Evolutionary conservation across 2,888 invertebrate species (phyloP).

Genomic region (Mechanitis mazaeus): DNA sequence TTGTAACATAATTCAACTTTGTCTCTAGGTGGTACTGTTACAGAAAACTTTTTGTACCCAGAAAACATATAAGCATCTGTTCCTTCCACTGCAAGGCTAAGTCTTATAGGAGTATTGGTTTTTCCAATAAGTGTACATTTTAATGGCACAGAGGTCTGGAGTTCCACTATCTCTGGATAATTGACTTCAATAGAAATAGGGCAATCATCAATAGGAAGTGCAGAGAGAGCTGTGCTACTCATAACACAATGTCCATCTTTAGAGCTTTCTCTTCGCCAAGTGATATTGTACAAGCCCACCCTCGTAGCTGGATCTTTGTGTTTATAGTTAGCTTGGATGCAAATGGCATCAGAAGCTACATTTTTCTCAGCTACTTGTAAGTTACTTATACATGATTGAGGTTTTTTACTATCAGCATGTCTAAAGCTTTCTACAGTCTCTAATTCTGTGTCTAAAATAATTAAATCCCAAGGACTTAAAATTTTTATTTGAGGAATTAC

Average conservation of each 20-base stretch:
- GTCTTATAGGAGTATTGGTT: conserved; percentile 81
- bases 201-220: conserved; percentile 77
- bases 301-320: conserved; percentile 62
- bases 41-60: conserved; percentile 89
- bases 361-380: conserved; percentile 61
- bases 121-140: conserved; percentile 84
- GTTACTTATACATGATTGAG: conserved; percentile 56
- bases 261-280: conserved; percentile 57
- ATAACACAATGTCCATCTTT: conserved; percentile 52
- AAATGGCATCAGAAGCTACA: conserved; percentile 65
- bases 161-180: conserved; percentile 85
- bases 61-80: conserved; percentile 96
- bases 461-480: conserved; percentile 82
- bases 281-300: conserved; percentile 68
- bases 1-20: conserved; percentile 82
- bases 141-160: conserved; percentile 83
- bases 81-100: conserved; percentile 85
- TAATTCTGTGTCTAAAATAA: conserved; percentile 79
- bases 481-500: conserved; percentile 82
- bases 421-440: conserved; percentile 75
- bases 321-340: conserved; percentile 60
- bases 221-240: conserved; percentile 76
- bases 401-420: conserved; percentile 51
- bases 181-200: conserved; percentile 78
- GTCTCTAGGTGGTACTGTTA: conserved; percentile 79